A percentile compares a stretch with the other conserved stretches of the same genome.
These are phyloP conservation scores for Venustaconcha ellipsiformis DNA, from an alignment of 1,140 invertebrate species.

Conservation along the genomic window DNA sequence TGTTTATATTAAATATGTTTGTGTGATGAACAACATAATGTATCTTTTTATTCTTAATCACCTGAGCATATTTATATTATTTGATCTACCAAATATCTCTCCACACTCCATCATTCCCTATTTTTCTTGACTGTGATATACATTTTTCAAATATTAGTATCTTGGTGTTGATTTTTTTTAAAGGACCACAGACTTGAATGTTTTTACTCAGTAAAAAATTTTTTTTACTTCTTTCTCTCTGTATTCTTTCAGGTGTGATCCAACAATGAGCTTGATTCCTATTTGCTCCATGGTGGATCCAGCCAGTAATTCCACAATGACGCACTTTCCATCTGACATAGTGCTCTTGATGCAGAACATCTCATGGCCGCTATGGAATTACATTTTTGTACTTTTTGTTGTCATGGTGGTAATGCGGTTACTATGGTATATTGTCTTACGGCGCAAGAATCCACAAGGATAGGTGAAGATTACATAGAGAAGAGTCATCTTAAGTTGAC, in stretches of 20 bases:
- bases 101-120: too few species aligned
- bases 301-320: slow-evolving; percentile 33
- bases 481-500: too few species aligned
- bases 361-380: slow-evolving; percentile 30
- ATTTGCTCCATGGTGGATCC: slow-evolving; percentile 31
- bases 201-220: background rate
- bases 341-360: slow-evolving; percentile 31
- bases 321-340: slow-evolving; percentile 36
- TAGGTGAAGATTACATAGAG: too few species aligned
- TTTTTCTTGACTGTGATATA: background rate
- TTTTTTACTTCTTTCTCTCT: background rate
- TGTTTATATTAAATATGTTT: too few species aligned
- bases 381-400: slow-evolving; percentile 25
- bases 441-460: slow-evolving; percentile 6
- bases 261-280: slow-evolving; percentile 32
- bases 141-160: background rate
- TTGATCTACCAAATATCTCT: too few species aligned
- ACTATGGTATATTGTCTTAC: slow-evolving; percentile 33
- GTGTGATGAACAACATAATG: too few species aligned
- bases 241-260: slow-evolving; percentile 28
- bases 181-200: background rate
- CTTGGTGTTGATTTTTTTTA: background rate
- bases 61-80: too few species aligned
- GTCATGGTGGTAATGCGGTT: slow-evolving; percentile 29
- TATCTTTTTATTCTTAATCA: too few species aligned